These are phyloP conservation scores for Drosophila sordidapex DNA, from an alignment of 2,888 invertebrate species.

Conservation along the genomic window DNA sequence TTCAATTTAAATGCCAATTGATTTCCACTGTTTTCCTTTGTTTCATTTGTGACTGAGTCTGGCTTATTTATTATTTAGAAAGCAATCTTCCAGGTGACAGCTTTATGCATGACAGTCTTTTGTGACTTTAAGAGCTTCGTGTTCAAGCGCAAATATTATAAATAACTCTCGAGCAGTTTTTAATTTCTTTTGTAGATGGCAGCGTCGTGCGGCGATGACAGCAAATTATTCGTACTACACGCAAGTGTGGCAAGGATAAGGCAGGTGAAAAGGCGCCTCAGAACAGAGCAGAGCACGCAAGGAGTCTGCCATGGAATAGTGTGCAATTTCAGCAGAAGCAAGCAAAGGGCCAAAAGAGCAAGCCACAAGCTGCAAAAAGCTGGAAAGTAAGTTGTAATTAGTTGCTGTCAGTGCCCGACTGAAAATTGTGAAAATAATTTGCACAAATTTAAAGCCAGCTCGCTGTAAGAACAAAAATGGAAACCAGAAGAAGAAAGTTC, in stretches of 20 bases:
- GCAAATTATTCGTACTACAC: constrained; percentile 58
- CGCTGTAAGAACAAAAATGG: not conserved
- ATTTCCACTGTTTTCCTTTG: not conserved
- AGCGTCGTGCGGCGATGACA: constrained; percentile 58
- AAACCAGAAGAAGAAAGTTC: not conserved
- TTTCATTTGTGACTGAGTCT: constrained; percentile 1
- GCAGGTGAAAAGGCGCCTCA: constrained; percentile 32
- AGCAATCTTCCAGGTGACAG: constrained; percentile 29
- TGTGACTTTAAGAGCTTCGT: constrained; percentile 13
- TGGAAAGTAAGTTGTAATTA: constrained; percentile 65
- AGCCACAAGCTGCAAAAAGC: constrained; percentile 26
- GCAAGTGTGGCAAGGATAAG: constrained; percentile 9
- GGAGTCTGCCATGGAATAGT: constrained; percentile 42
- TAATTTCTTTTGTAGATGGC: constrained; percentile 41
- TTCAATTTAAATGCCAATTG: constrained; percentile 9
- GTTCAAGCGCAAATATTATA: constrained; percentile 29
- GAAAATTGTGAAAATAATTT: constrained; percentile 53
- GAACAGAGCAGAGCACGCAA: constrained; percentile 6
- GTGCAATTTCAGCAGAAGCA: constrained; percentile 34
- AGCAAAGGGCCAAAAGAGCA: constrained; percentile 21
- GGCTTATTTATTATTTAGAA: constrained; percentile 48
- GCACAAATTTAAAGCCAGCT: constrained; percentile 41
- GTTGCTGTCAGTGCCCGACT: constrained; percentile 62
- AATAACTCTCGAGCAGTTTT: constrained; percentile 53
- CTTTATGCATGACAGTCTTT: not conserved